A percentile compares a stretch with the other conserved stretches of the same genome.
phyloP scores from a whole-genome alignment of 2,113 vertebrate species.

The Candoia aspera region DNA sequence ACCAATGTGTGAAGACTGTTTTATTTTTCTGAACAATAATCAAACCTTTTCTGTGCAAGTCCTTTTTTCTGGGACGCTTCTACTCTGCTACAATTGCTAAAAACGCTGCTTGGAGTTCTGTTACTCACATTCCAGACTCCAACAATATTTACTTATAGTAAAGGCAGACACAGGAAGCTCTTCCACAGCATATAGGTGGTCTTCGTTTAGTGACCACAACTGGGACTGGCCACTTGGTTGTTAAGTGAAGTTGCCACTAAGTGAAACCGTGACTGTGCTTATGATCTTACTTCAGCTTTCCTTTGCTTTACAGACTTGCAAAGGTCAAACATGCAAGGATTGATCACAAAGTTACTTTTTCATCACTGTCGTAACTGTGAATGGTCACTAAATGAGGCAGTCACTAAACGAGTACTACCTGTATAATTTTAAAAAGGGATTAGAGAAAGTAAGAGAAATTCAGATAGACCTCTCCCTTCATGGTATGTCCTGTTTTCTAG shows the following conservation, averaged over 20 bases:
- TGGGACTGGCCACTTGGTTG: background rate
- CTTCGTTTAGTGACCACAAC: background rate
- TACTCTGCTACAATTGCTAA: too few relatives aligned
- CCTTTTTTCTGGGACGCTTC: too few relatives aligned
- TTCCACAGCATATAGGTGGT: background rate
- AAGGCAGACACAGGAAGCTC: background rate
- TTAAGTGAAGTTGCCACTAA: background rate
- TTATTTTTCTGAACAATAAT: too few relatives aligned
- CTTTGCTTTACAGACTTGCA: background rate
- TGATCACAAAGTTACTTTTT: background rate
- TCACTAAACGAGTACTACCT: background rate
- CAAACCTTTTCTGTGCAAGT: too few relatives aligned
- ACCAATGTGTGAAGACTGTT: too few relatives aligned
- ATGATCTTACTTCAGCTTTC: background rate
- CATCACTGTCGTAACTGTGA: background rate
- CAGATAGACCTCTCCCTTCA: background rate
- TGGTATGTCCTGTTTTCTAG: background rate
- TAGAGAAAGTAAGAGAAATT: background rate
- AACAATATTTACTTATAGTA: background rate
- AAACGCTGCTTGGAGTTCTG: too few relatives aligned
- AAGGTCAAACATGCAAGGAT: background rate
- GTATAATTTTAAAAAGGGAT: background rate
- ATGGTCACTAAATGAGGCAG: background rate
- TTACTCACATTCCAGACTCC: too few relatives aligned
- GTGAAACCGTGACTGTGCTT: background rate